Evolutionary conservation across 2,113 vertebrate genomes (phyloP).

Genomic region (Vulpes ferrilata): DNA sequence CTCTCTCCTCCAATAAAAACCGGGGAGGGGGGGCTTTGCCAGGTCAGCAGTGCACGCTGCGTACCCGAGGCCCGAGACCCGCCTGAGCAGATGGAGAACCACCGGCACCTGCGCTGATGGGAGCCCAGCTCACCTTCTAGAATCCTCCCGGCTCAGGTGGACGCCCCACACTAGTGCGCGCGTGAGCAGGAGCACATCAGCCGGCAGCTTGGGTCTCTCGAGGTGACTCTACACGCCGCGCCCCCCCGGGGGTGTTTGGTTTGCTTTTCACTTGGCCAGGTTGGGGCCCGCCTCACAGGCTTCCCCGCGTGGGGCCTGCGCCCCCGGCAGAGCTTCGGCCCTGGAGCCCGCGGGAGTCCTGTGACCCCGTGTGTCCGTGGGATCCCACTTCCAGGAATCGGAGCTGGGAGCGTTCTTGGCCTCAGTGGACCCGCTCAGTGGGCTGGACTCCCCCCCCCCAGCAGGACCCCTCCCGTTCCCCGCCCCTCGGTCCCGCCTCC

Average conservation of each 20-base stretch:
- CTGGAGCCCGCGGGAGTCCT: not conserved
- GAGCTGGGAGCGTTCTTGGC: accelerated
- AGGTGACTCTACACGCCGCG: not conserved
- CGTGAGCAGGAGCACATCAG: not conserved
- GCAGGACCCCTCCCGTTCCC: too few relatives aligned
- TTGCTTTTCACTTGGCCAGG: not conserved
- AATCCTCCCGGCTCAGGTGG: not conserved
- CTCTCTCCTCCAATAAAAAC: too few relatives aligned
- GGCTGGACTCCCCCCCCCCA: not conserved
- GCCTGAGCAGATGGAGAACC: accelerated
- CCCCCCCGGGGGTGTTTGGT: accelerated
- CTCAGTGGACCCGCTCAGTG: not conserved
- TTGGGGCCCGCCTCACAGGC: not conserved
- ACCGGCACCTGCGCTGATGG: too few relatives aligned
- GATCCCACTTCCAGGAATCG: not conserved
- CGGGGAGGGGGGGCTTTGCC: accelerated
- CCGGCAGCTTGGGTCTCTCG: not conserved
- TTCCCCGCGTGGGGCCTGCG: not conserved
- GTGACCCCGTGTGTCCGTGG: not conserved
- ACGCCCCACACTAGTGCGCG: not conserved
- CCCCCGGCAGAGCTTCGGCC: not conserved
- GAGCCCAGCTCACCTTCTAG: not conserved
- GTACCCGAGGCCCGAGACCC: not conserved
- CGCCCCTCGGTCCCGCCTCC: not conserved
- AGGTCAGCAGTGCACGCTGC: accelerated